Evolutionary conservation across 2,113 vertebrate genomes (phyloP).

Genomic region (Scolopax mira): DNA sequence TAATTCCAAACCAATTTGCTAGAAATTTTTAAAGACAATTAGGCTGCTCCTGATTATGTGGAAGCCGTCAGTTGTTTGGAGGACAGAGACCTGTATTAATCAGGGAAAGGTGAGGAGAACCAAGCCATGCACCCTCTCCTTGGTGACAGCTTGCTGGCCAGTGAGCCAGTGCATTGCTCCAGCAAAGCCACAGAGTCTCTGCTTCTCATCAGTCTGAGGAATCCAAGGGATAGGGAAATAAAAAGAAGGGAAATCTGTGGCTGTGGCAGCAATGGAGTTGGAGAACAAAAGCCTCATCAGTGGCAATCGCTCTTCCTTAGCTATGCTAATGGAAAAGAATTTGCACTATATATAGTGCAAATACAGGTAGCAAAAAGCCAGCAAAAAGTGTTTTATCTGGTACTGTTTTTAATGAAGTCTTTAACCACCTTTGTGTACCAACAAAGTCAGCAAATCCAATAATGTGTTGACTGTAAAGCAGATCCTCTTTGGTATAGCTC

Average conservation of each 20-base stretch:
- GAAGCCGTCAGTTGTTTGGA: not conserved
- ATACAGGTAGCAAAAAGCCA: not conserved
- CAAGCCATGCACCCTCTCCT: rapidly evolving
- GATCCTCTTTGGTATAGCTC: not conserved
- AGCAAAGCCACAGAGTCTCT: rapidly evolving
- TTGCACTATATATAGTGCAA: not conserved
- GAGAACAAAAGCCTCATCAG: not conserved
- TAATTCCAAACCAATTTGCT: not conserved
- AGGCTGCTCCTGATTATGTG: not conserved
- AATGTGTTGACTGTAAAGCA: rapidly evolving
- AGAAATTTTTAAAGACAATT: not conserved
- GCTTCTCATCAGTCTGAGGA: not conserved
- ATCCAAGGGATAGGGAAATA: not conserved
- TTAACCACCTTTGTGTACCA: not conserved
- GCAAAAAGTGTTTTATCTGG: not conserved
- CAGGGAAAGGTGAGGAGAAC: not conserved
- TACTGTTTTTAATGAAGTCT: not conserved
- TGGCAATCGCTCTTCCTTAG: not conserved
- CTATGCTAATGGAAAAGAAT: not conserved
- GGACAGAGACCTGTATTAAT: not conserved
- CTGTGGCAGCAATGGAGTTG: not conserved
- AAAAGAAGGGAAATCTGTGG: not conserved
- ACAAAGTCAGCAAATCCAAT: not conserved
- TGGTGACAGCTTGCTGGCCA: rapidly evolving
- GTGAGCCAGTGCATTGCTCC: not conserved